Evolutionary conservation across 2,113 vertebrate genomes (phyloP), one percentile per base, ranked within the genome.

Genomic region (Zeus faber): DNA sequence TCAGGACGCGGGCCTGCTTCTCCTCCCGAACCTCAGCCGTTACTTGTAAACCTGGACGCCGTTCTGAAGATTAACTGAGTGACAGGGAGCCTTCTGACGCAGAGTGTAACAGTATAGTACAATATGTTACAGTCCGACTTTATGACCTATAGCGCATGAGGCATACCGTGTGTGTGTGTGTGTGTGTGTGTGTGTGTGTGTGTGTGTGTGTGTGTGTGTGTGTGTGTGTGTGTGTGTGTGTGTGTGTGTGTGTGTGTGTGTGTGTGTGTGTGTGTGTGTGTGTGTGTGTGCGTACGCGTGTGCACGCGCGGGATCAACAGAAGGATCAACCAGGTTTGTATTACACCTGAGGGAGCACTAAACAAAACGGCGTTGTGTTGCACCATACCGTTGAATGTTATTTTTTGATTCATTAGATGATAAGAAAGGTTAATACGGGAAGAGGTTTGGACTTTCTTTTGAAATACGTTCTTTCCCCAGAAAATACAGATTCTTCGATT

Each of bases 31-130:
- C 72, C 72, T 80, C 76, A 76, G 75, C 74, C 73, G 76, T 69
- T 69, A 52, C 72, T 77, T 73, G 71, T 82, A 74, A 84, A 81
- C 58, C 72, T 53, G 52, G 72, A 65, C 71, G 58, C 63, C 72
- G 74, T 71, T 72, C 66, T 71, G 54, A 37, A 81, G 73, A 82
- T 77, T 54, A 81, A 68, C 65, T 43, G 74, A 79, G 70, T 72
- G 79, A 81, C 76, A 65, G 70, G 49, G 62, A 74, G 79, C 62
- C 70, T 83, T 76, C 73, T 52, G 79, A 76, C 78, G 72, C 73
- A 74, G 80, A 77, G 70, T 81, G 20, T 70, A 74, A 24, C 16
- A 18, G 9, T n/a, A 83, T 55, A 49, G 75, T 52, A 47, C 37
- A 47, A 76, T 68, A 64, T 76, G 81, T 79, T 83, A 70, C 74